These are phyloP conservation scores for Strigops habroptila DNA, from an alignment of 2,113 vertebrate species.

Conservation along the genomic window DNA sequence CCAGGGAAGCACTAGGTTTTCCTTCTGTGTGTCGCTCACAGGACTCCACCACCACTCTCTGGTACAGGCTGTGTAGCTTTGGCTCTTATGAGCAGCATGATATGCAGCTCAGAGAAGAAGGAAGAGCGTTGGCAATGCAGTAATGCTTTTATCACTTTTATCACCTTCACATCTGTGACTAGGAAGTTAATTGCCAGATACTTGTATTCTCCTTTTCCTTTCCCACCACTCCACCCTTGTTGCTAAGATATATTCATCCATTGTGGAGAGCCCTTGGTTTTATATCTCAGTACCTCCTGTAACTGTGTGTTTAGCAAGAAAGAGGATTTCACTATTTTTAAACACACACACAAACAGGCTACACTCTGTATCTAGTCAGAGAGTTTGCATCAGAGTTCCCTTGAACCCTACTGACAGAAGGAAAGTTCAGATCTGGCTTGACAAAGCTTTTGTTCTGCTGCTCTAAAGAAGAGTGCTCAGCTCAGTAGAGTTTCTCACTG, in stretches of 20 bases:
- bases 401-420: background rate
- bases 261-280: constrained; percentile 24
- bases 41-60: background rate
- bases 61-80: background rate
- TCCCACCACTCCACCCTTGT: constrained; percentile 66
- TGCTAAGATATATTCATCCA: constrained; percentile 51
- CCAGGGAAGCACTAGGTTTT: background rate
- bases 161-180: constrained; percentile 63
- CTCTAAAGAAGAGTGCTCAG: background rate
- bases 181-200: constrained; percentile 66
- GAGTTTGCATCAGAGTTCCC: background rate
- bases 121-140: constrained; percentile 43
- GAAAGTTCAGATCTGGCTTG: background rate
- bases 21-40: background rate
- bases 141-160: constrained; percentile 60
- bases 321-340: background rate
- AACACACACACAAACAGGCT: background rate
- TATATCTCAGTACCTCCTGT: background rate
- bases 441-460: background rate
- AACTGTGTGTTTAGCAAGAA: background rate
- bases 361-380: background rate
- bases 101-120: constrained; percentile 7
- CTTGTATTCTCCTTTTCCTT: constrained; percentile 66
- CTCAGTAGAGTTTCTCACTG: background rate
- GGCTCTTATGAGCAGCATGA: background rate